Percentiles rank a stretch among this genome's conserved stretches.
Evolutionary conservation across 2,797 vertebrate genomes (phyloP).

Genomic region (Octomys mimax): DNA sequence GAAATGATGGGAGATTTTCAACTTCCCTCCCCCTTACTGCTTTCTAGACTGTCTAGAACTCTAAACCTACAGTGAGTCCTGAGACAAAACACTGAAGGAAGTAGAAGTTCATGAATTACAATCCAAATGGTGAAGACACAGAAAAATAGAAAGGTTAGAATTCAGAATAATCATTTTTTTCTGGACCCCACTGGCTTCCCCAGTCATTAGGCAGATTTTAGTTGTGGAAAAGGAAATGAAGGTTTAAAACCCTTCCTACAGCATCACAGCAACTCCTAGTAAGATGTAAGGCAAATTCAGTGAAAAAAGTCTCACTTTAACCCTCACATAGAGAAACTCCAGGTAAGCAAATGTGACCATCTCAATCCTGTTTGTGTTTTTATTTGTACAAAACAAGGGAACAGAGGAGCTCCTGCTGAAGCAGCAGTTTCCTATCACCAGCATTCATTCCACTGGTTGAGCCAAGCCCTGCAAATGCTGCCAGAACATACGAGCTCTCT

Average conservation of each 20-base stretch:
- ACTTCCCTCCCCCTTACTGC: background rate
- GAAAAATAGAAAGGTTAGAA: slow-evolving; percentile 33
- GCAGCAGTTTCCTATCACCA: slow-evolving; percentile 49
- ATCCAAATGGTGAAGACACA: background rate
- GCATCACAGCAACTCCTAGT: background rate
- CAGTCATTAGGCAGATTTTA: background rate
- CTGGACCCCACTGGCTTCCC: background rate
- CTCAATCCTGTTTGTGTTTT: background rate
- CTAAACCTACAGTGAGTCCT: background rate
- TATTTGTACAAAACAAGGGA: slow-evolving; percentile 52
- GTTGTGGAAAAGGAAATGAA: slow-evolving; percentile 38
- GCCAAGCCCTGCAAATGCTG: slow-evolving; percentile 69
- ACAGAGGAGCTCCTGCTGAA: slow-evolving; percentile 66
- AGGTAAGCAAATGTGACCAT: slow-evolving; percentile 8
- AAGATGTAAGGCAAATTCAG: background rate
- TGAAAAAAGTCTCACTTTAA: background rate
- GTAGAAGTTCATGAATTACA: slow-evolving; percentile 2
- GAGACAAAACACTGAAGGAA: slow-evolving; percentile 26
- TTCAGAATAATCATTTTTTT: slow-evolving; percentile 19
- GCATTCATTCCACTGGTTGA: slow-evolving; percentile 64
- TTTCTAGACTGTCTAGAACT: slow-evolving; percentile 15
- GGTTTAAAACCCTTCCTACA: slow-evolving; percentile 29
- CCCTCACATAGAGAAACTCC: background rate
- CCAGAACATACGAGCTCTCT: slow-evolving; percentile 46
- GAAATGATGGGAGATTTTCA: background rate